These are phyloP conservation scores for Loris lydekkerianus DNA, from an alignment of 2,797 vertebrate genomes.

Conservation along the genomic window DNA sequence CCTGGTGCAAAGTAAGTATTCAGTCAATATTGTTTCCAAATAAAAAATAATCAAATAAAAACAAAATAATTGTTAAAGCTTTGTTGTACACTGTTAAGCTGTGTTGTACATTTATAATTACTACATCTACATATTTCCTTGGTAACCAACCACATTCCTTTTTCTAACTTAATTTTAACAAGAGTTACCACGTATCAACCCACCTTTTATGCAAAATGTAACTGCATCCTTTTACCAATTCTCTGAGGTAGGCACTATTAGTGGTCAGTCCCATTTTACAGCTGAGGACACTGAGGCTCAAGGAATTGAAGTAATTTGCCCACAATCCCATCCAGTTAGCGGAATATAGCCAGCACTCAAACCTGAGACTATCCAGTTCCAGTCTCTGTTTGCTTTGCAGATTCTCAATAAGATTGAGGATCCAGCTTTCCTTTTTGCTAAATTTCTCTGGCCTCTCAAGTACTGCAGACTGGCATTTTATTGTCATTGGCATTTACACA, in stretches of 20 bases:
- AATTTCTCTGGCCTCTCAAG: not conserved
- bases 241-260: not conserved
- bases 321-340: not conserved
- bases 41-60: slow-evolving; percentile 38
- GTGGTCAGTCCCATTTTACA: not conserved
- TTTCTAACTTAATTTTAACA: slow-evolving; percentile 16
- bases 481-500: not conserved
- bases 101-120: not conserved
- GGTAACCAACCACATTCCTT: not conserved
- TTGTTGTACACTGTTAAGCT: not conserved
- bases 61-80: slow-evolving; percentile 8
- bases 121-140: not conserved
- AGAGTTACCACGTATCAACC: not conserved
- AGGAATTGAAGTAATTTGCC: not conserved
- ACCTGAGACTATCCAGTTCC: not conserved
- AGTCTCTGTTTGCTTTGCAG: not conserved
- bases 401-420: not conserved
- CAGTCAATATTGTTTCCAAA: not conserved
- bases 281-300: not conserved
- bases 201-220: not conserved
- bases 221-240: not conserved
- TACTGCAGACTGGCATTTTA: not conserved
- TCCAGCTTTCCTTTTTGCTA: not conserved
- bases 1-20: not conserved
- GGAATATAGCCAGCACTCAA: not conserved